phyloP scores from a whole-genome alignment of 2,888 invertebrate genomes.

The Drosophila suboccidentalis region DNA sequence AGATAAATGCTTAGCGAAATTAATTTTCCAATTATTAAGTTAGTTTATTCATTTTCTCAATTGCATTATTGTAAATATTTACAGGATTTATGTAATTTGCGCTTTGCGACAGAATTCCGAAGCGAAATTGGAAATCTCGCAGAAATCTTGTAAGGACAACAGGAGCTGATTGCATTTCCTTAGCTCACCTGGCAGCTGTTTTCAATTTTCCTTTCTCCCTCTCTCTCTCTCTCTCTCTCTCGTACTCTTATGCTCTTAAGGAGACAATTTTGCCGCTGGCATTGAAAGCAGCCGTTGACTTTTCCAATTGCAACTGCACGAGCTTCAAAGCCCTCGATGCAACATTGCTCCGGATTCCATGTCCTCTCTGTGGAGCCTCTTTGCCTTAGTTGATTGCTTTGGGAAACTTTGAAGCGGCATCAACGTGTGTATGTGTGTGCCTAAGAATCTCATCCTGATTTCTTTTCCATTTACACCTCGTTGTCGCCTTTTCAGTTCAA shows the following conservation, averaged over 20 bases:
- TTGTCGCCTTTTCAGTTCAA: conserved; percentile 63
- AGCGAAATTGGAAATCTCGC: conserved; percentile 22
- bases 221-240: background rate
- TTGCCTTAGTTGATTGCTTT: conserved; percentile 65
- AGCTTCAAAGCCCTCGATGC: conserved; percentile 21
- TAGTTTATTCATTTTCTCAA: background rate
- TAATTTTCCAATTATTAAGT: background rate
- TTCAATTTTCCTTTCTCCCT: conserved; percentile 58
- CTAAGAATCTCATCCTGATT: conserved; percentile 42
- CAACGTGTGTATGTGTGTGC: conserved; percentile 14
- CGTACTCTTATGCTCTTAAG: conserved; percentile 6
- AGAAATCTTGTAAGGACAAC: conserved; percentile 39
- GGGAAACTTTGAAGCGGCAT: conserved; percentile 74
- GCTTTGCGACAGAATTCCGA: conserved; percentile 2
- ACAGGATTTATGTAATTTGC: conserved; percentile 10
- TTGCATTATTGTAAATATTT: conserved; percentile 21
- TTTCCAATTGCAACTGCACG: conserved; percentile 68
- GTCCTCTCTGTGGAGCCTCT: conserved; percentile 13
- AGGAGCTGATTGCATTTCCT: conserved; percentile 73
- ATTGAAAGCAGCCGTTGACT: conserved; percentile 74
- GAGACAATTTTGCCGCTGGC: conserved; percentile 67
- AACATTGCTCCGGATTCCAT: conserved; percentile 10
- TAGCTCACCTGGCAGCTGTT: conserved; percentile 60
- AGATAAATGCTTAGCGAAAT: background rate
- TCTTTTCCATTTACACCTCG: conserved; percentile 55